phyloP scores from a whole-genome alignment of 2,888 invertebrate species.

The Tetramorium bicarinatum region DNA sequence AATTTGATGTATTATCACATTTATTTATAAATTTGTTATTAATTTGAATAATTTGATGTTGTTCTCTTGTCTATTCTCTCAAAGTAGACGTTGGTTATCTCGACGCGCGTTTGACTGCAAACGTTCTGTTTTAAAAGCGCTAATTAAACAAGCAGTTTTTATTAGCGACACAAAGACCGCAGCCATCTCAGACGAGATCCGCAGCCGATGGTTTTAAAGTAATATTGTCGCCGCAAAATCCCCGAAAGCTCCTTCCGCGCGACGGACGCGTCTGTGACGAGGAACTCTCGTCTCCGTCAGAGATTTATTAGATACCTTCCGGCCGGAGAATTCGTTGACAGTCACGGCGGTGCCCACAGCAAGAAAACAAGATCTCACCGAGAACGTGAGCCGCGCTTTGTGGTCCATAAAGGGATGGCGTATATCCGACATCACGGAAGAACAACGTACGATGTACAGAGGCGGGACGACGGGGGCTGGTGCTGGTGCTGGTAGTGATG shows the following conservation, averaged over 20 bases:
- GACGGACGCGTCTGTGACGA: constrained; percentile 58
- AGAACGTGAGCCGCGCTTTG: constrained; percentile 52
- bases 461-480: constrained; percentile 14
- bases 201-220: constrained; percentile 34
- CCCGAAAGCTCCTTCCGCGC: constrained; percentile 42
- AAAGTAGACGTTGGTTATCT: neutral
- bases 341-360: constrained; percentile 45
- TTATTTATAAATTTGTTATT: neutral
- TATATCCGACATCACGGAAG: constrained; percentile 50
- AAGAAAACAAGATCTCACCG: constrained; percentile 60
- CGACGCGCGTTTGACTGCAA: neutral
- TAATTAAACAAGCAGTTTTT: constrained; percentile 41
- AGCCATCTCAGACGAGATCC: neutral
- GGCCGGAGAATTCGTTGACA: constrained; percentile 65
- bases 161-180: neutral
- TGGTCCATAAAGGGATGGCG: constrained; percentile 60
- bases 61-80: neutral
- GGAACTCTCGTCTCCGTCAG: constrained; percentile 55
- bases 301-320: constrained; percentile 70
- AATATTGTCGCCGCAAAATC: constrained; percentile 39
- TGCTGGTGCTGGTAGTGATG: neutral
- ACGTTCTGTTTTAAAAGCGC: neutral
- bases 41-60: neutral
- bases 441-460: constrained; percentile 56
- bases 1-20: constrained; percentile 1